Evolutionary conservation across 2,888 invertebrate genomes (phyloP).

Genomic region (Plagodis pulveraria): DNA sequence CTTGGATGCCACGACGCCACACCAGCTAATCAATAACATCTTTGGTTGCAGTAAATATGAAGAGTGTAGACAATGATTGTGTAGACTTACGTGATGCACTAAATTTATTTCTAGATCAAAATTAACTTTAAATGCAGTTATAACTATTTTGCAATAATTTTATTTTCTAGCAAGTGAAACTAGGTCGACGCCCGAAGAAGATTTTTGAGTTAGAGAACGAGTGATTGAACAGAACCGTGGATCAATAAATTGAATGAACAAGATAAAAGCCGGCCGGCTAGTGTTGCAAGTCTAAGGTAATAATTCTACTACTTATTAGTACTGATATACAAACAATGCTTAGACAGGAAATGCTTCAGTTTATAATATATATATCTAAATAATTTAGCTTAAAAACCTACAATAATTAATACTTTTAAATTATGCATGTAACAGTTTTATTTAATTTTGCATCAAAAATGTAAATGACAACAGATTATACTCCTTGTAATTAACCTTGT

Average conservation of each 20-base stretch:
- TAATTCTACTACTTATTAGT: conserved; percentile 5
- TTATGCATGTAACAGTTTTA: no score
- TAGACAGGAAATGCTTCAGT: no score
- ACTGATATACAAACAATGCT: no score
- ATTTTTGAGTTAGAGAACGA: conserved; percentile 36
- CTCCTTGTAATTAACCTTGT: no score
- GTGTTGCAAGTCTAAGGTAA: conserved; percentile 11
- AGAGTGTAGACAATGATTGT: conserved; percentile 34
- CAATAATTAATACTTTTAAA: no score
- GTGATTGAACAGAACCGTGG: conserved; percentile 20
- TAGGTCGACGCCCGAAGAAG: conserved; percentile 35
- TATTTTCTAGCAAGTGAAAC: conserved; percentile 37
- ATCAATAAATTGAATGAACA: conserved; percentile 6
- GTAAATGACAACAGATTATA: no score
- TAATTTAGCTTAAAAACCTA: no score
- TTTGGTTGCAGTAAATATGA: conserved; percentile 25
- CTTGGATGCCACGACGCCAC: conserved; percentile 77
- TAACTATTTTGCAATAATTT: conserved; percentile 53
- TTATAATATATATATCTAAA: no score
- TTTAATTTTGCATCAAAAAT: no score
- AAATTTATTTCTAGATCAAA: conserved; percentile 57
- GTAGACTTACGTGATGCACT: conserved; percentile 65
- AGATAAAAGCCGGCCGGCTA: conserved; percentile 6
- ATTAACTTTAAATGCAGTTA: conserved; percentile 57
- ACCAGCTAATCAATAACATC: conserved; percentile 37